Percentiles rank a stretch among this genome's conserved stretches.
Evolutionary conservation across 2,888 invertebrate species (phyloP).

Genomic region (Chloroclystis v-ata): DNA sequence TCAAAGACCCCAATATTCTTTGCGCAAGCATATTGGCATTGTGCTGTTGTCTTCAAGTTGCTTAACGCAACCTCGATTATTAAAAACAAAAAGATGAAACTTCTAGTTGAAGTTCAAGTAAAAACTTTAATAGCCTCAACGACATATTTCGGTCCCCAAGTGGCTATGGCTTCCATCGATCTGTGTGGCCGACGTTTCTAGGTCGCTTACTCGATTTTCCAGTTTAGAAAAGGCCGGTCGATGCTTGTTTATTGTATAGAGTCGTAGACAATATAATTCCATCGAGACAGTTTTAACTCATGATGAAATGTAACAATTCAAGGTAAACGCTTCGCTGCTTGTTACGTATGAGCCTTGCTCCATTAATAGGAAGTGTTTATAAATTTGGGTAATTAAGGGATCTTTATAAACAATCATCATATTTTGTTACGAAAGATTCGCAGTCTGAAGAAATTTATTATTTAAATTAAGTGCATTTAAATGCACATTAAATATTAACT

Average conservation of each 20-base stretch:
- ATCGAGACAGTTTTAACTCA: conserved; percentile 3
- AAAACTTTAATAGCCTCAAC: conserved; percentile 30
- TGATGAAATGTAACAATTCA: conserved; percentile 37
- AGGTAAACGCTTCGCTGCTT: conserved; percentile 36
- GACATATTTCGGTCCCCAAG: conserved; percentile 33
- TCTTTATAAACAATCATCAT: conserved; percentile 12
- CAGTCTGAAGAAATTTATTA: conserved; percentile 6
- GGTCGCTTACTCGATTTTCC: conserved; percentile 49
- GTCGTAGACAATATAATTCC: conserved; percentile 10
- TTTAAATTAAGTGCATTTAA: conserved; percentile 12
- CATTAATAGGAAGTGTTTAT: conserved; percentile 32
- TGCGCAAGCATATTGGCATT: conserved; percentile 35
- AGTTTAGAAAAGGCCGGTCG: conserved; percentile 31
- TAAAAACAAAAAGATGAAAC: conserved; percentile 13
- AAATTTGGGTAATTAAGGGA: conserved; percentile 18
- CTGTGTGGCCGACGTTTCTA: conserved; percentile 55
- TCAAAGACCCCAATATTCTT: conserved; percentile 35
- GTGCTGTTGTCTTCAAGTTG: conserved; percentile 34
- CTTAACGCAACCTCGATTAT: conserved; percentile 24
- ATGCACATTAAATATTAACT: conserved; percentile 12
- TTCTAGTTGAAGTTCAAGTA: conserved; percentile 34
- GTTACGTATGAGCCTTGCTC: conserved; percentile 38
- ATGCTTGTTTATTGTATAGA: conserved; percentile 15
- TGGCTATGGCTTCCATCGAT: conserved; percentile 38
- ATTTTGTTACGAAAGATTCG: conserved; percentile 16